Conservation (phyloP, 2,797 vertebrate species). For the Mus caroli region DNA sequence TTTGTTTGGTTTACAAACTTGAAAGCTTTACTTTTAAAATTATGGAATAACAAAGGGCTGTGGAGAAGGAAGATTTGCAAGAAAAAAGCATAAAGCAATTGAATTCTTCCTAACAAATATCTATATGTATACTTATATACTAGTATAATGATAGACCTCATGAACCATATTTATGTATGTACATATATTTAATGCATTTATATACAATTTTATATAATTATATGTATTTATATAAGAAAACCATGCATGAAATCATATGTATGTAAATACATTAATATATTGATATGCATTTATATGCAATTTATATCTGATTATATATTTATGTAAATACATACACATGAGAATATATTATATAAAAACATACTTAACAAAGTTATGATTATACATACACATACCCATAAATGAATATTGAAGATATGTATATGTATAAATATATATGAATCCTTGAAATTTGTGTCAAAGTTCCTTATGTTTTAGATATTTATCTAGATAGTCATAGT, state of each 20-base stretch:
- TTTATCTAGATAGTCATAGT: constrained; percentile 3
- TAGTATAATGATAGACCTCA: neutral
- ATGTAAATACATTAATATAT: neutral
- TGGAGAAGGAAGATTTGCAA: neutral
- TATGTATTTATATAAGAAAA: constrained; percentile 44
- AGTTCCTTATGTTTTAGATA: constrained; percentile 2
- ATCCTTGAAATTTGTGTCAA: constrained; percentile 21
- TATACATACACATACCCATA: neutral
- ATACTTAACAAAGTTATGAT: constrained; percentile 14
- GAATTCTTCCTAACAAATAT: neutral
- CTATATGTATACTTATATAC: neutral
- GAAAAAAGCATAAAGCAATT: neutral
- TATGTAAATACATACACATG: neutral
- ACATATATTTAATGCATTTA: neutral
- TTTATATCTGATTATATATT: constrained; percentile 41
- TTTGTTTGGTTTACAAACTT: constrained; percentile 1
- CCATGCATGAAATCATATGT: neutral
- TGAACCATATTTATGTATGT: neutral
- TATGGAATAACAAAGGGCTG: neutral
- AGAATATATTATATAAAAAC: neutral
- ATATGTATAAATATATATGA: neutral
- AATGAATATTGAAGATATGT: neutral
- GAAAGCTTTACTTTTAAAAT: constrained; percentile 30
- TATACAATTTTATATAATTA: constrained; percentile 42
- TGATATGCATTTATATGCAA: neutral